phyloP scores from a whole-genome alignment of 2,113 vertebrate species.

The Trichechus manatus region DNA sequence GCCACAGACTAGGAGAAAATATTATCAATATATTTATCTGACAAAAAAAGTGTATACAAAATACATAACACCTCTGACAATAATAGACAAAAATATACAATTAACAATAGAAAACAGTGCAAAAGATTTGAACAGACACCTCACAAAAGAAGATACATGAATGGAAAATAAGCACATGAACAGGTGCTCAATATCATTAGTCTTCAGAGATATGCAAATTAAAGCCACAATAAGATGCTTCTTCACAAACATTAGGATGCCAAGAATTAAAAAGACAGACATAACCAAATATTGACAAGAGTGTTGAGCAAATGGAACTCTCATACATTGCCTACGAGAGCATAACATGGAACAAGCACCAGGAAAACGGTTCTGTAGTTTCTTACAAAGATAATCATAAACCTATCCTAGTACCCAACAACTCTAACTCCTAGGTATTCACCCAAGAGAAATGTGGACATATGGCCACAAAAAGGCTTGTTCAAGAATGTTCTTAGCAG shows the following conservation, averaged over 20 bases:
- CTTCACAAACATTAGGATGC: not conserved
- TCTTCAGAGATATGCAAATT: constrained; percentile 20
- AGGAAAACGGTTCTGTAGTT: not conserved
- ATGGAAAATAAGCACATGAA: not conserved
- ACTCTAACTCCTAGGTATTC: not conserved
- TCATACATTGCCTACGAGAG: not conserved
- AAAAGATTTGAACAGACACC: not conserved
- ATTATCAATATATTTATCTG: constrained; percentile 38
- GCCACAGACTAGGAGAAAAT: not conserved
- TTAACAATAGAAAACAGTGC: constrained; percentile 1
- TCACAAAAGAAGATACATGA: not conserved
- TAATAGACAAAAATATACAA: constrained; percentile 9
- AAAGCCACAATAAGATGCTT: not conserved
- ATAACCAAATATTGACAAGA: not conserved
- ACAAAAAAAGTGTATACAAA: constrained; percentile 2
- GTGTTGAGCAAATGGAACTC: not conserved
- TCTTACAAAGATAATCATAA: constrained; percentile 1
- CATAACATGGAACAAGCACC: not conserved
- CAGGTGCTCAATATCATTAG: not conserved
- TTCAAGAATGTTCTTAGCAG: no score
- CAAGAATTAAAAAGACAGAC: constrained; percentile 9
- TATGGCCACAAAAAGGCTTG: no score
- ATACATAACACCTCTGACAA: not conserved
- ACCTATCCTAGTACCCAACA: not conserved
- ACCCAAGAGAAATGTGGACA: not conserved